A percentile compares a stretch with the other conserved stretches of the same genome.
Evolutionary conservation across 2,888 invertebrate species (phyloP).

Genomic region (Andrena haemorrhoa): DNA sequence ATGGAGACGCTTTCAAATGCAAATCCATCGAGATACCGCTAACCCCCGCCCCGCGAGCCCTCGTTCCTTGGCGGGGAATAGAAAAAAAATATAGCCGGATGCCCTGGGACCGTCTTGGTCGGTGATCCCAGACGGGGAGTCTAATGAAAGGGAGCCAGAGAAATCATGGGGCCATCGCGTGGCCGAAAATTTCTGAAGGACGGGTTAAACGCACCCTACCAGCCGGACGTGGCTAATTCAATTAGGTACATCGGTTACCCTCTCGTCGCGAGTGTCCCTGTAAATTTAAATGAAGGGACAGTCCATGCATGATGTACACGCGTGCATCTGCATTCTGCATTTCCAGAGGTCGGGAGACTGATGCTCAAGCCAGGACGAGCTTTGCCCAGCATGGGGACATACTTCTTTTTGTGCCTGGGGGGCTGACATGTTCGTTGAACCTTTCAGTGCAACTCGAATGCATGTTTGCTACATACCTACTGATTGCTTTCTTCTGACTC

Average conservation of each 20-base stretch:
- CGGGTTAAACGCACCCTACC: constrained; percentile 54
- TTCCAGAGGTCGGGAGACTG: not conserved
- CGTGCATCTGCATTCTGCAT: constrained; percentile 11
- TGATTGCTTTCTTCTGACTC: too few relatives aligned
- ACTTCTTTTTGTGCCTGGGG: constrained; percentile 1
- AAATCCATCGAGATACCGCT: constrained; percentile 76
- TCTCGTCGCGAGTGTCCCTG: constrained; percentile 56
- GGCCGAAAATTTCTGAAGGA: constrained; percentile 62
- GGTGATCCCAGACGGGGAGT: constrained; percentile 20
- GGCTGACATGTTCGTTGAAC: not conserved
- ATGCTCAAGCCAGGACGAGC: not conserved
- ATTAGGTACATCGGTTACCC: constrained; percentile 71
- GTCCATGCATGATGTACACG: constrained; percentile 2
- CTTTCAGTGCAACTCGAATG: not conserved
- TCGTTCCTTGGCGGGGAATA: constrained; percentile 31
- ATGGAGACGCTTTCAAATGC: constrained; percentile 79
- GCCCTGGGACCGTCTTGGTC: constrained; percentile 34
- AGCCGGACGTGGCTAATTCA: constrained; percentile 69
- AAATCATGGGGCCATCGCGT: constrained; percentile 27
- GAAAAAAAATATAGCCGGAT: constrained; percentile 34
- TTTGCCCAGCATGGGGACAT: not conserved
- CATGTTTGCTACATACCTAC: too few relatives aligned
- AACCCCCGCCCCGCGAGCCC: not conserved
- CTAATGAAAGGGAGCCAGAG: constrained; percentile 23
- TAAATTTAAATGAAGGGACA: constrained; percentile 64